Conservation (phyloP, 1,140 invertebrate genomes). For the Leptonema lineaticorne region DNA sequence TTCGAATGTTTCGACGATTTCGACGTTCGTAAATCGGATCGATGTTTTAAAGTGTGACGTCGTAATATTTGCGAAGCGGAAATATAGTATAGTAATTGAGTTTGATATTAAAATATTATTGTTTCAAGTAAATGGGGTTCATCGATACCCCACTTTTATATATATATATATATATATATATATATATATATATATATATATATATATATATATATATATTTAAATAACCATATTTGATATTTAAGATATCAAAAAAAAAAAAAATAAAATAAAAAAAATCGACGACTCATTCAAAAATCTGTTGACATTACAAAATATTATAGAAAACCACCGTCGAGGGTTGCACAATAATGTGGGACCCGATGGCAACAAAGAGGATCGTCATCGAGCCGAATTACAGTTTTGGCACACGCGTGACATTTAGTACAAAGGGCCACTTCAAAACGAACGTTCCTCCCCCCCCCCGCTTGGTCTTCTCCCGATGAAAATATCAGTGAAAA, state of each 20-base stretch:
- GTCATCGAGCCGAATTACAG: conserved; percentile 2
- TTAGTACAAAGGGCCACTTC: not conserved
- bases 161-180: not conserved
- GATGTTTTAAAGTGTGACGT: too few relatives aligned
- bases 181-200: not conserved
- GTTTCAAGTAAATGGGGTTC: too few relatives aligned
- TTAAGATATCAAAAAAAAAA: not conserved
- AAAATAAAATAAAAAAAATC: not conserved
- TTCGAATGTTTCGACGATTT: too few relatives aligned
- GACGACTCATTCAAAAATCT: not conserved
- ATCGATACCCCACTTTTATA: not conserved
- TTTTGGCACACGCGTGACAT: conserved; percentile 9
- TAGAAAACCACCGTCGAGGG: not conserved
- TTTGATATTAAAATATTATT: too few relatives aligned
- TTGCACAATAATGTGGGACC: not conserved
- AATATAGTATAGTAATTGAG: too few relatives aligned
- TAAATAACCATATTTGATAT: not conserved
- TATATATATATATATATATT: not conserved
- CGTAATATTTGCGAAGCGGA: too few relatives aligned
- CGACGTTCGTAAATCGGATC: too few relatives aligned
- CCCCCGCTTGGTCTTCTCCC: not conserved
- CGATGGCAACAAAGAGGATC: not conserved
- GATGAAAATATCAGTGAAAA: not conserved
- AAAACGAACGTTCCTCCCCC: not conserved
- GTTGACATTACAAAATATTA: not conserved